phyloP scores from a whole-genome alignment of 2,888 invertebrate genomes.

The Harpalus rubripes region DNA sequence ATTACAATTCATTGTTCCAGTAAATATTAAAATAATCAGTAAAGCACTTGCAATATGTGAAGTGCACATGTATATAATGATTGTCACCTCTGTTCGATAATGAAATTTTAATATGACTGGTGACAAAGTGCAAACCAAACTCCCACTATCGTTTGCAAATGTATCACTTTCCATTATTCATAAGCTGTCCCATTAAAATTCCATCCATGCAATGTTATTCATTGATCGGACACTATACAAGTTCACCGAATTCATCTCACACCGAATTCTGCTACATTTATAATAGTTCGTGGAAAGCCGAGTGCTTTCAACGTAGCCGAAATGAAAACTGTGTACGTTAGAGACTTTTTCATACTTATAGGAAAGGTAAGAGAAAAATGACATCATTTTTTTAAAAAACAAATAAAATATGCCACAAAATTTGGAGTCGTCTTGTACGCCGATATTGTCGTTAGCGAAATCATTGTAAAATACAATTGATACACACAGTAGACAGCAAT shows the following conservation, averaged over 20 bases:
- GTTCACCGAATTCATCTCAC: background rate
- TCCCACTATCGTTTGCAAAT: background rate
- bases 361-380: too few relatives aligned
- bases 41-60: background rate
- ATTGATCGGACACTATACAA: background rate
- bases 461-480: too few relatives aligned
- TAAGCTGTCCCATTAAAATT: slow-evolving; percentile 28
- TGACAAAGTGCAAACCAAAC: slow-evolving; percentile 14
- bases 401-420: too few relatives aligned
- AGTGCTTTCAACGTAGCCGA: background rate
- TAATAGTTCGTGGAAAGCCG: background rate
- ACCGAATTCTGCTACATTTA: background rate
- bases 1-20: too few relatives aligned
- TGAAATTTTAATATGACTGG: slow-evolving; percentile 3
- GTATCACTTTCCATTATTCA: slow-evolving; percentile 34
- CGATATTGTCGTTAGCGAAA: too few relatives aligned
- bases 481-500: too few relatives aligned
- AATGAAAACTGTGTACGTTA: too few relatives aligned
- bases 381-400: too few relatives aligned
- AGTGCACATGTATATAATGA: background rate
- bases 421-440: too few relatives aligned
- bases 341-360: too few relatives aligned
- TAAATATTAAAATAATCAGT: background rate
- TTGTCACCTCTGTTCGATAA: background rate
- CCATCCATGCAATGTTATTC: slow-evolving; percentile 30